phyloP scores from a whole-genome alignment of 2,888 invertebrate genomes.

The Aphodius granarius region DNA sequence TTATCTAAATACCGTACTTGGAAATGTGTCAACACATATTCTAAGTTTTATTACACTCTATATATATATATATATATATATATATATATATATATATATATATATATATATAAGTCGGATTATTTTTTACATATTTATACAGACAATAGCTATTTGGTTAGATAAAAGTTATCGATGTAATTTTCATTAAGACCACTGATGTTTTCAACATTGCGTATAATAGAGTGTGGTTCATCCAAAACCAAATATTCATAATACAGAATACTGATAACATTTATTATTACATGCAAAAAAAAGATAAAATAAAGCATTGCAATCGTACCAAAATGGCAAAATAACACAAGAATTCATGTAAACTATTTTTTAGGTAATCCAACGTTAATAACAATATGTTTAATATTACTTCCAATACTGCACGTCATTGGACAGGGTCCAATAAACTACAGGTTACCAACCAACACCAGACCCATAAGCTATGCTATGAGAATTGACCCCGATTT shows the following conservation, averaged over 20 bases:
- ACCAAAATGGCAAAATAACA: too few species aligned
- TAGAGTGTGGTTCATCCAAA: background rate
- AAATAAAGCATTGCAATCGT: too few species aligned
- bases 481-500: constrained; percentile 24
- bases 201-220: background rate
- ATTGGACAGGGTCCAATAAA: background rate
- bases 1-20: too few species aligned
- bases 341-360: background rate
- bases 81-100: too few species aligned
- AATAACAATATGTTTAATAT: background rate
- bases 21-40: too few species aligned
- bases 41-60: too few species aligned
- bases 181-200: background rate
- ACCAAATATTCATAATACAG: too few species aligned
- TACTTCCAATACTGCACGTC: background rate
- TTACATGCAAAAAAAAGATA: too few species aligned
- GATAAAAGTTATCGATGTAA: background rate
- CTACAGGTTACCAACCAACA: constrained; percentile 24
- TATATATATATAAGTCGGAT: too few species aligned
- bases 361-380: background rate
- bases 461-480: constrained; percentile 26
- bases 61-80: too few species aligned
- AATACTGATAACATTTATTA: too few species aligned
- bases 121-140: too few species aligned
- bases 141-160: background rate